A percentile compares a stretch with the other conserved stretches of the same genome.
Evolutionary conservation across 1,140 invertebrate genomes (phyloP).

Genomic region (Homalodisca vitripennis): DNA sequence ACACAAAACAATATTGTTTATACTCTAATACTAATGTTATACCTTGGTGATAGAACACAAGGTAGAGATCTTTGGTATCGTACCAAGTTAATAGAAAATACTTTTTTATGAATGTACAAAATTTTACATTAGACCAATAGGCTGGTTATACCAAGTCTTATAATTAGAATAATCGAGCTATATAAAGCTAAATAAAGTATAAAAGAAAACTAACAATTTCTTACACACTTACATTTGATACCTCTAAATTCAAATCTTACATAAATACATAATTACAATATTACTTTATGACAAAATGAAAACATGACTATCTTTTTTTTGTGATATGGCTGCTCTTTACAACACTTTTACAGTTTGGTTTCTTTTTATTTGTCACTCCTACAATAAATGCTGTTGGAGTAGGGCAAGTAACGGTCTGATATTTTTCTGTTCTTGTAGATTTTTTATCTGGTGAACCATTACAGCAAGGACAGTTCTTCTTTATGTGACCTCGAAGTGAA

Average conservation of each 20-base stretch:
- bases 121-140: not conserved
- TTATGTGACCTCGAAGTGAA: conserved; percentile 53
- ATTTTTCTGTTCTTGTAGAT: conserved; percentile 1
- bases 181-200: not conserved
- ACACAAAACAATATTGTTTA: conserved; percentile 17
- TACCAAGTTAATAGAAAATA: conserved; percentile 15
- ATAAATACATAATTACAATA: conserved; percentile 24
- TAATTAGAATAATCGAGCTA: not conserved
- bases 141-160: conserved; percentile 21
- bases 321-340: conserved; percentile 28
- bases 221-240: conserved; percentile 6
- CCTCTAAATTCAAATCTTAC: conserved; percentile 9
- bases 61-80: conserved; percentile 25
- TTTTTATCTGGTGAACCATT: conserved; percentile 43
- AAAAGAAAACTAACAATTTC: not conserved
- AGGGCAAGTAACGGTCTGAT: not conserved
- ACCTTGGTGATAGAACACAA: not conserved
- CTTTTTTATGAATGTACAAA: not conserved
- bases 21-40: conserved; percentile 12
- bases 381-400: not conserved
- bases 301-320: conserved; percentile 19
- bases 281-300: not conserved
- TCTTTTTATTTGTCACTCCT: not conserved
- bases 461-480: conserved; percentile 55
- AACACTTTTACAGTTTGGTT: conserved; percentile 5